Base-by-base conservation (phyloP, 2,113 vertebrate genomes). In the Campylorhamphus procurvoides region DNA sequence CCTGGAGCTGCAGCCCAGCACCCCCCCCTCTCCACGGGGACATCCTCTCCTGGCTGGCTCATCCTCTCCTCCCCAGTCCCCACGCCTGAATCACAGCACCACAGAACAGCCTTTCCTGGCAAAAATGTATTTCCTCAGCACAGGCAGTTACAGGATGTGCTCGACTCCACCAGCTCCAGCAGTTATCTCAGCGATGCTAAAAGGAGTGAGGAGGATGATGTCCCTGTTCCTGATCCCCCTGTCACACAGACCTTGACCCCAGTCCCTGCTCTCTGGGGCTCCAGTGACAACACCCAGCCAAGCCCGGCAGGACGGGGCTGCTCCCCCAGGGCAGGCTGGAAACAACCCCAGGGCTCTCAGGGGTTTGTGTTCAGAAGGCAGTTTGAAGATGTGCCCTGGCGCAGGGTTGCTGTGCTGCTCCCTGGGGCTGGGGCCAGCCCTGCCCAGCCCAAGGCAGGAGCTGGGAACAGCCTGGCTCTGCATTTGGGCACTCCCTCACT, bases 81-180 rank as follows among this genome's bases (percentile, higher is more conserved):
- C 73, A 12, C 14, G 49, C 78, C 94, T 94, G 94, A 97, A 74
- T 96, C 97, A 94, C 0, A 52, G 83, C 44, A 76, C 83, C 83
- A 93, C 90, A 87, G 78, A 87, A 77, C 44, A 20, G 53, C 94
- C 82, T 55, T 63, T 89, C 95, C 69, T 25, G 68, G 88, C 81
- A 87, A 69, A 83, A 83, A 84, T 37, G 9, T 3, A 31, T 77
- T 50, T 78, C 19, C n/a, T 40, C 74, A 84, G 35, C 94, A 64
- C 46, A 56, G 0, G 23, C 71, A 15, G 50, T 42, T 47, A 74
- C 86, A 89, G 73, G 89, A 87, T 49, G 80, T n/a, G 78, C 89
- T 39, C 9, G 0, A 18, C 64, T 78, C 59, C 71, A 9, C n/a
- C 7, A 35, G 46, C 79, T 90, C 84, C 44, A 53, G 3, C 20